Evolutionary conservation across 23 tunicate genomes (phyloP).

Genomic region (Phallusia fumigata): DNA sequence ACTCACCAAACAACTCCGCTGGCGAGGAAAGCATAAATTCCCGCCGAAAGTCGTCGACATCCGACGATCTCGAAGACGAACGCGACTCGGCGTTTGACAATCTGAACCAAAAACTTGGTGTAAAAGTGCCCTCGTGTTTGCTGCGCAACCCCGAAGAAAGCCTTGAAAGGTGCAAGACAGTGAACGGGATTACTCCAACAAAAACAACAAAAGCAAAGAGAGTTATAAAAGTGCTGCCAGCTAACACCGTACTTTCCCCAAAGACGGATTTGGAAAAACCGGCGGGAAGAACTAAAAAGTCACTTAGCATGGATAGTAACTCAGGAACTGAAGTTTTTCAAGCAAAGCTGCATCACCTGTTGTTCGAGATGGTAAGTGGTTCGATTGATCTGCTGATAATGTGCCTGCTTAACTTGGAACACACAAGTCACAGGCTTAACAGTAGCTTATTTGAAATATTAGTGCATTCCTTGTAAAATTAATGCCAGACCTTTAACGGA

Average conservation of each 20-base stretch:
- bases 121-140: constrained; percentile 52
- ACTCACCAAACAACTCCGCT: constrained; percentile 53
- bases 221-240: constrained; percentile 32
- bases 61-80: constrained; percentile 43
- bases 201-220: constrained; percentile 2
- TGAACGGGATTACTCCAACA: not conserved
- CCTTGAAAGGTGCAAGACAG: constrained; percentile 18
- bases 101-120: constrained; percentile 33
- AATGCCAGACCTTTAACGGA: no score
- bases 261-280: not conserved
- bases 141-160: constrained; percentile 16
- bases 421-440: no score
- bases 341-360: constrained; percentile 48
- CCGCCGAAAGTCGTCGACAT: constrained; percentile 57
- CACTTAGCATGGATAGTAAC: not conserved
- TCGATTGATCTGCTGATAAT: no score
- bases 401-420: no score
- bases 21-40: constrained; percentile 60
- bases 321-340: constrained; percentile 45
- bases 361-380: constrained; percentile 75
- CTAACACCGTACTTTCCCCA: not conserved
- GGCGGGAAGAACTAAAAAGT: no score
- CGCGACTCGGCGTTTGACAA: constrained; percentile 20
- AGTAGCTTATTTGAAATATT: no score
- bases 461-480: no score